phyloP scores from a whole-genome alignment of 2,113 vertebrate genomes.

The Equus quagga region DNA sequence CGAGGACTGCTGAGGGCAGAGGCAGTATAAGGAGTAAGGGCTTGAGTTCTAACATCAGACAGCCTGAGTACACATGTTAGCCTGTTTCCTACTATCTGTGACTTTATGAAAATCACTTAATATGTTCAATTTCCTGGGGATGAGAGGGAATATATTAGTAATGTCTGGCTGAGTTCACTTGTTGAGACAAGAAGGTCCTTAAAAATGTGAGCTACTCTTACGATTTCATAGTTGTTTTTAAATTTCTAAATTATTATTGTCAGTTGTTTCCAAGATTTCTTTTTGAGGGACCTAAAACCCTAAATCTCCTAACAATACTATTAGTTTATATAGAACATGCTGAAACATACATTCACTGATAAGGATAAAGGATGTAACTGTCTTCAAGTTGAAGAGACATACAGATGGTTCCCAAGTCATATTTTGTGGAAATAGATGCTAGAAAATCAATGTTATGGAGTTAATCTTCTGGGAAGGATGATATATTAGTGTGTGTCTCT shows the following conservation, averaged over 20 bases:
- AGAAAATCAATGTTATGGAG: slow-evolving; percentile 58
- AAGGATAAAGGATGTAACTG: slow-evolving; percentile 42
- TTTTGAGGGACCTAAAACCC: background rate
- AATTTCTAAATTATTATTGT: background rate
- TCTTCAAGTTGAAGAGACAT: slow-evolving; percentile 52
- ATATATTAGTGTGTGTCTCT: slow-evolving; percentile 57
- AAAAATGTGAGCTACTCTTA: background rate
- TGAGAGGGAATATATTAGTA: background rate
- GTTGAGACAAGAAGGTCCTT: background rate
- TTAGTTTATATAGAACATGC: slow-evolving; percentile 45
- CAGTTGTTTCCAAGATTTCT: background rate
- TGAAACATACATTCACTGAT: background rate
- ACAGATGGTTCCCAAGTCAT: slow-evolving; percentile 45
- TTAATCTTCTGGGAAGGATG: background rate
- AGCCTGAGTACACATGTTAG: background rate
- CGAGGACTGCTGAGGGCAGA: background rate
- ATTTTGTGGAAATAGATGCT: slow-evolving; percentile 68
- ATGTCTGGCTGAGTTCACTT: background rate
- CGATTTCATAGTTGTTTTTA: background rate
- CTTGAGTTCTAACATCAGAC: background rate
- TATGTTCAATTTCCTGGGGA: background rate
- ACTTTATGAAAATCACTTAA: background rate
- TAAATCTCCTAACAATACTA: background rate
- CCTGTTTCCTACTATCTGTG: background rate
- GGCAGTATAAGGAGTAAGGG: background rate